phyloP scores from a whole-genome alignment of 1,140 invertebrate genomes.

The Cardiocondyla obscurior region DNA sequence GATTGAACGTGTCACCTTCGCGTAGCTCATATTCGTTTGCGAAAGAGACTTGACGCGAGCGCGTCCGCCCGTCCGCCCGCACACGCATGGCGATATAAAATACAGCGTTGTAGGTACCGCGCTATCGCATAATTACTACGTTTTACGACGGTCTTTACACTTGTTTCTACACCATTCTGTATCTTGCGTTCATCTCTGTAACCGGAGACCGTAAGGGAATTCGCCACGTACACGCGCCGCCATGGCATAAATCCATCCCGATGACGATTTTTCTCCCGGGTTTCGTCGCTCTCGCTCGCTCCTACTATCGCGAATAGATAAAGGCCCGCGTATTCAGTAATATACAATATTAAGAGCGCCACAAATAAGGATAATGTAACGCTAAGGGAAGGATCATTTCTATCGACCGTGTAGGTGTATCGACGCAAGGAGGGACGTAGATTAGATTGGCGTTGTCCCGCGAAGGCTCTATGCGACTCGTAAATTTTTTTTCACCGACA shows the following conservation, averaged over 20 bases:
- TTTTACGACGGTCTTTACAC: conserved; percentile 72
- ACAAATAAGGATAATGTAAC: conserved; percentile 70
- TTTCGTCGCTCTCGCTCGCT: conserved; percentile 14
- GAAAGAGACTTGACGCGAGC: neutral
- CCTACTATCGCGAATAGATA: conserved; percentile 57
- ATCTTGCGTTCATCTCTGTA: conserved; percentile 69
- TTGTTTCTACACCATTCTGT: conserved; percentile 67
- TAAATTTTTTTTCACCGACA: conserved; percentile 48
- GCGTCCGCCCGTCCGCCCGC: neutral
- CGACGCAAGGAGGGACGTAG: conserved; percentile 48
- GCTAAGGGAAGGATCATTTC: conserved; percentile 60
- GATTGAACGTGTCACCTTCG: neutral
- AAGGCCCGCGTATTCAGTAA: conserved; percentile 64
- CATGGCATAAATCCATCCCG: conserved; percentile 12
- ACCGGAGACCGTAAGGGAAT: conserved; percentile 68
- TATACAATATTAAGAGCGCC: conserved; percentile 63
- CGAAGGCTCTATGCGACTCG: conserved; percentile 30
- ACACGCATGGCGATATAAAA: conserved; percentile 51
- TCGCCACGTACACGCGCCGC: conserved; percentile 50
- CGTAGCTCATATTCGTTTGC: neutral
- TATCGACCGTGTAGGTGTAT: conserved; percentile 59
- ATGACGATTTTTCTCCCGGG: conserved; percentile 41
- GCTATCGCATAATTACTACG: conserved; percentile 72
- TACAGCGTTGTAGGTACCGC: conserved; percentile 50
- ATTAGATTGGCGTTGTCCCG: conserved; percentile 68